Percentiles rank a stretch among this genome's conserved stretches.
These are phyloP conservation scores for Alloplasta piceator DNA, from an alignment of 2,888 invertebrate genomes.

Conservation along the genomic window DNA sequence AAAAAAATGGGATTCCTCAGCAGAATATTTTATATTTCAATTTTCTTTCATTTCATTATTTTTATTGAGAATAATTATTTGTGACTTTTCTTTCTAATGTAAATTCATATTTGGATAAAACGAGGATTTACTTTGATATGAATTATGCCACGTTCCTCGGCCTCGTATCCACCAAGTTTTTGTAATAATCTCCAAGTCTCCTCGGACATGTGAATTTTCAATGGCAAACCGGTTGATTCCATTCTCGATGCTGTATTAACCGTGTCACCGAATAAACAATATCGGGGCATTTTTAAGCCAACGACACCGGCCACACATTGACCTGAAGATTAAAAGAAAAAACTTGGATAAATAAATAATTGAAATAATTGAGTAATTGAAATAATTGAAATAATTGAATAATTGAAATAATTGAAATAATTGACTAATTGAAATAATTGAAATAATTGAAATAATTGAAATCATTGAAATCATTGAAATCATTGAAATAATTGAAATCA, in stretches of 20 bases:
- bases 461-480: not conserved
- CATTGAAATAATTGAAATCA: not conserved
- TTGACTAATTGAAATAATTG: not conserved
- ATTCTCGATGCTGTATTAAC: conserved; percentile 94
- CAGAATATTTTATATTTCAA: no score
- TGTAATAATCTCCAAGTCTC: conserved; percentile 88
- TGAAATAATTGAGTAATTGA: not conserved
- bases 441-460: not conserved
- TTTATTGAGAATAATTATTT: not conserved
- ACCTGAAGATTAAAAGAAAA: conserved; percentile 83
- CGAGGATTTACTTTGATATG: conserved; percentile 87
- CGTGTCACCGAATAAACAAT: conserved; percentile 94
- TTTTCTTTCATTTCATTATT: not conserved
- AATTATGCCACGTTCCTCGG: conserved; percentile 89
- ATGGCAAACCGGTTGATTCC: conserved; percentile 93
- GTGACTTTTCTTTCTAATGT: not conserved
- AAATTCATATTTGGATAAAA: not conserved
- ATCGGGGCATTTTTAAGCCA: conserved; percentile 94
- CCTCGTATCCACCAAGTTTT: conserved; percentile 89
- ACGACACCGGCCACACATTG: conserved; percentile 91
- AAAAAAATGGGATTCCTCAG: no score
- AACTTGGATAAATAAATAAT: not conserved
- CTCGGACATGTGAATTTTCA: conserved; percentile 90
- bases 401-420: not conserved
- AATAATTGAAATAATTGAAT: not conserved